Percentiles rank a stretch among this genome's conserved stretches.
These are phyloP conservation scores for Cepaea hortensis DNA, from an alignment of 2,888 invertebrate genomes.

Conservation along the genomic window DNA sequence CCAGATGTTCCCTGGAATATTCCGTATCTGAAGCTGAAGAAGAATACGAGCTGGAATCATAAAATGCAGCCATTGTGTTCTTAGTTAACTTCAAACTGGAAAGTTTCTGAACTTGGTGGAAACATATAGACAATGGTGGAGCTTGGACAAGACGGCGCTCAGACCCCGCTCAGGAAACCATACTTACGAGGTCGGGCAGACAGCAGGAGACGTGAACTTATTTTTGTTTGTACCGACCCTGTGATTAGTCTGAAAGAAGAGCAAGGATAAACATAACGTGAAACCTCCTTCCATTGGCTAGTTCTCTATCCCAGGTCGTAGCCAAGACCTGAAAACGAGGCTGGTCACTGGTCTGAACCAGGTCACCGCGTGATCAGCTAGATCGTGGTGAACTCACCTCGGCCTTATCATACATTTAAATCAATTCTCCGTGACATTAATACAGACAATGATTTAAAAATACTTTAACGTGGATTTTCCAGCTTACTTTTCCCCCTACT, in stretches of 20 bases:
- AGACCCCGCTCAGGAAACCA: conserved; percentile 7
- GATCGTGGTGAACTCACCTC: conserved; percentile 1
- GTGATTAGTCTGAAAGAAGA: conserved; percentile 17
- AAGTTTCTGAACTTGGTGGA: background rate
- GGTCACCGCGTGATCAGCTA: conserved; percentile 27
- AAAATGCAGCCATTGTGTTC: conserved; percentile 42
- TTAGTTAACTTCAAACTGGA: background rate
- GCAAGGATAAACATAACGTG: background rate
- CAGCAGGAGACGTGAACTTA: background rate
- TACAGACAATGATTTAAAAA: background rate
- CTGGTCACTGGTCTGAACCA: background rate
- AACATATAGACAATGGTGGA: background rate
- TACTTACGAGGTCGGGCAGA: conserved; percentile 5
- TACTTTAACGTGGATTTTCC: background rate
- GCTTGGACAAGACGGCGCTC: background rate
- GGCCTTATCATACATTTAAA: background rate
- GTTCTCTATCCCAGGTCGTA: too few relatives aligned
- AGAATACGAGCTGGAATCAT: conserved; percentile 29
- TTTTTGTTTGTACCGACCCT: background rate
- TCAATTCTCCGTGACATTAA: background rate
- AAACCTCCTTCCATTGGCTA: conserved; percentile 26
- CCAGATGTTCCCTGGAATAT: conserved; percentile 66
- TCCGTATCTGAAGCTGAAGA: conserved; percentile 59
- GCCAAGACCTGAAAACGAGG: background rate
- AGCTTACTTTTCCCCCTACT: background rate